These are phyloP conservation scores for Nomada fucata DNA, from an alignment of 2,888 invertebrate genomes.

Conservation along the genomic window DNA sequence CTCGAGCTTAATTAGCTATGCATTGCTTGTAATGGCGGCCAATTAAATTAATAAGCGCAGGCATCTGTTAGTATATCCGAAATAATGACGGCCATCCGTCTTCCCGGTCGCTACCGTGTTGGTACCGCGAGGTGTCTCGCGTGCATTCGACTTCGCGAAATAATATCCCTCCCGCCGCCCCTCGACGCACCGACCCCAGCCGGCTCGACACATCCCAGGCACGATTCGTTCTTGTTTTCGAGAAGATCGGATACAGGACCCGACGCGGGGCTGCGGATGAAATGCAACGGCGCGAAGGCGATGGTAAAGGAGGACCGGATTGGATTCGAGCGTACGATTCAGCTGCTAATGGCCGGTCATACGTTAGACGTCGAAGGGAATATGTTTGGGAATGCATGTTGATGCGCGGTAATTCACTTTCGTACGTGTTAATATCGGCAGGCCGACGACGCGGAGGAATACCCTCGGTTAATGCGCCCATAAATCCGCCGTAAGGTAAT, in stretches of 20 bases:
- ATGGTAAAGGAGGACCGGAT: conserved; percentile 18
- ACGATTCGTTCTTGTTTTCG: conserved; percentile 60
- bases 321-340: conserved; percentile 64
- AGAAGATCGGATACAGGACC: conserved; percentile 51
- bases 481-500: conserved; percentile 56
- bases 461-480: conserved; percentile 61
- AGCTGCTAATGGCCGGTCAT: conserved; percentile 65
- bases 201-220: conserved; percentile 10
- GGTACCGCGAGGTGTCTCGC: conserved; percentile 53
- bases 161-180: conserved; percentile 41
- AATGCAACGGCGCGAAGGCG: conserved; percentile 40
- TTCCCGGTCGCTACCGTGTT: conserved; percentile 73
- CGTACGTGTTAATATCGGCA: conserved; percentile 73
- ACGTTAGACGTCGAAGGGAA: conserved; percentile 66
- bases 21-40: conserved; percentile 79
- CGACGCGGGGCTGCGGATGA: conserved; percentile 33
- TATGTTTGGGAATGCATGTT: conserved; percentile 70
- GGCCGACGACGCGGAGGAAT: conserved; percentile 61
- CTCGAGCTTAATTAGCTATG: conserved; percentile 79
- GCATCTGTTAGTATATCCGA: conserved; percentile 78
- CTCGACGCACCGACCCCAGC: conserved; percentile 14
- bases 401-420: conserved; percentile 72
- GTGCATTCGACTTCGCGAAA: conserved; percentile 61
- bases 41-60: conserved; percentile 81
- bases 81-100: conserved; percentile 80